Percentiles rank a stretch among this genome's conserved stretches.
Conservation (phyloP, 2,797 vertebrate species). For the Ctenochaetus hawaiiensis region DNA sequence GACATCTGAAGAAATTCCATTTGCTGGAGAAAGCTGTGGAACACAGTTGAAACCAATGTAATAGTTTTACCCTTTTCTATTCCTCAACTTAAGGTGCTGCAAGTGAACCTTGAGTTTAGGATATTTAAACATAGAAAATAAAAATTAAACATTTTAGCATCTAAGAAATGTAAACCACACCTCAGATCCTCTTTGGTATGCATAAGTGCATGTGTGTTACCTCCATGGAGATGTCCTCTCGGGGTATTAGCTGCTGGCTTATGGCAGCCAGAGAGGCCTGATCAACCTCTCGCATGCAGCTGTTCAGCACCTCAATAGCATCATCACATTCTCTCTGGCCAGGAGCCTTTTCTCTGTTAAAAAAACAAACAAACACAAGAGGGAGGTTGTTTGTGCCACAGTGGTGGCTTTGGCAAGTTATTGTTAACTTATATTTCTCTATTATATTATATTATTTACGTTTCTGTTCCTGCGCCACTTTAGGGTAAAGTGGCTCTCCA, state of each 20-base stretch:
- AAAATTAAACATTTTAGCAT: neutral
- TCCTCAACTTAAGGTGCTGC: no score
- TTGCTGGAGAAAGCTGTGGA: neutral
- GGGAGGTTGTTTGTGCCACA: neutral
- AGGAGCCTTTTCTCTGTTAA: slow-evolving; percentile 94
- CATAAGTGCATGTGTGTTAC: slow-evolving; percentile 69
- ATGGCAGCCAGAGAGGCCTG: slow-evolving; percentile 97
- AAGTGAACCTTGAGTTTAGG: neutral
- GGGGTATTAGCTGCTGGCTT: slow-evolving; percentile 94
- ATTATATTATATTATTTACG: no score
- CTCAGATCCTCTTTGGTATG: neutral
- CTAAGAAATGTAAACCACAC: neutral
- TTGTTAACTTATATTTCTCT: no score
- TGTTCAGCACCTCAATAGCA: slow-evolving; percentile 93
- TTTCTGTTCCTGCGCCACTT: no score
- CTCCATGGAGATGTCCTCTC: slow-evolving; percentile 98
- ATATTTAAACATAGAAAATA: neutral
- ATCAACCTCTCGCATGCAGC: slow-evolving; percentile 95
- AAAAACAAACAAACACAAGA: slow-evolving; percentile 15
- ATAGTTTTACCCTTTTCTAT: neutral
- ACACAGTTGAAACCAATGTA: neutral
- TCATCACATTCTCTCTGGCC: slow-evolving; percentile 97
- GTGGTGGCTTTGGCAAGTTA: neutral
- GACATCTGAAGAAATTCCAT: neutral
- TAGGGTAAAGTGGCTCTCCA: no score